Percentiles rank a stretch among this genome's conserved stretches.
Conservation (phyloP, 2,113 vertebrate genomes). For the Phyllostomus hastatus region DNA sequence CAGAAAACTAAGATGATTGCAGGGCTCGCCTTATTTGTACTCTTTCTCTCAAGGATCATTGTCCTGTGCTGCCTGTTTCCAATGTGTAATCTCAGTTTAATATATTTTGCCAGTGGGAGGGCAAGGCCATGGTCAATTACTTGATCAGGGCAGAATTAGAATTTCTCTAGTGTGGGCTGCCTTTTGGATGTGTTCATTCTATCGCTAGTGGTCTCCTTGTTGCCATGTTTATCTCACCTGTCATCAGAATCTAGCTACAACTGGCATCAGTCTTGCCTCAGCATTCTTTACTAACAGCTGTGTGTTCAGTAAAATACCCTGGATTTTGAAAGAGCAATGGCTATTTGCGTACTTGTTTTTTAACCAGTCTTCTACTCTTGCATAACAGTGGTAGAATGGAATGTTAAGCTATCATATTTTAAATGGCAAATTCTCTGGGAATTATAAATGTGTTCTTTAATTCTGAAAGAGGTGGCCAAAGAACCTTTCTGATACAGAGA, state of each 20-base stretch:
- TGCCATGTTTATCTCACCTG: background rate
- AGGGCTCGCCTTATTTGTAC: background rate
- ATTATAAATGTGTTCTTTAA: background rate
- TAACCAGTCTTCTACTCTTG: background rate
- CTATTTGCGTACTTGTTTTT: background rate
- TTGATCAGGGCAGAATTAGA: background rate
- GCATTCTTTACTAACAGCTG: background rate
- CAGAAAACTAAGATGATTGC: background rate
- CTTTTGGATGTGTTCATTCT: background rate
- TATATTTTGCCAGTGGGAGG: background rate
- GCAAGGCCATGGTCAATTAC: background rate
- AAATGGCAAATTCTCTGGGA: background rate
- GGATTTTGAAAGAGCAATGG: background rate
- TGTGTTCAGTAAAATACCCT: background rate
- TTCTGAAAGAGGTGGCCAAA: background rate
- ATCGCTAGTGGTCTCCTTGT: background rate
- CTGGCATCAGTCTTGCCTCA: background rate
- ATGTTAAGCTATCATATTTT: background rate
- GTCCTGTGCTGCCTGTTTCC: background rate
- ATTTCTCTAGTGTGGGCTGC: background rate
- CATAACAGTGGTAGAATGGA: background rate
- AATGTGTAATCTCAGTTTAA: background rate
- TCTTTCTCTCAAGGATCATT: background rate
- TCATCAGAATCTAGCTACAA: background rate
- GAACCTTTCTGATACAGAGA: background rate